These are phyloP conservation scores for Odocoileus virginianus DNA, from an alignment of 2,113 vertebrate species.

Conservation along the genomic window DNA sequence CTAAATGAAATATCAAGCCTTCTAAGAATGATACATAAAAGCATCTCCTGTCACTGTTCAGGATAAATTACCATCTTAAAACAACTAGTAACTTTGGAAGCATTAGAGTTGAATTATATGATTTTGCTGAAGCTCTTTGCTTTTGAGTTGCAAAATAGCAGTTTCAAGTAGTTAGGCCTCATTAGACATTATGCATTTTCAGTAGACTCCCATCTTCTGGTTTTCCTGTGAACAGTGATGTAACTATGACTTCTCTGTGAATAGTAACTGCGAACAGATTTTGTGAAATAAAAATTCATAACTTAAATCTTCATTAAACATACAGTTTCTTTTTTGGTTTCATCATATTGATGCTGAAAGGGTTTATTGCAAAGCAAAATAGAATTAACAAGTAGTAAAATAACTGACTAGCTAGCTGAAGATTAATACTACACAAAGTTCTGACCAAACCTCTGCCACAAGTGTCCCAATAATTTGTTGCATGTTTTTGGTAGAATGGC, in stretches of 20 bases:
- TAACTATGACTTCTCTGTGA: not conserved
- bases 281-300: not conserved
- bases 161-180: not conserved
- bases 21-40: not conserved
- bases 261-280: not conserved
- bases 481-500: not conserved
- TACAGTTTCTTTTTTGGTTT: not conserved
- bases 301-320: not conserved
- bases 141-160: not conserved
- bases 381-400: conserved; percentile 22
- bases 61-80: not conserved
- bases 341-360: not conserved
- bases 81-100: not conserved
- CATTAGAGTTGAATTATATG: not conserved
- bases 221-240: not conserved
- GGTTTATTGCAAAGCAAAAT: conserved; percentile 33
- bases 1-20: not conserved
- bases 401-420: conserved; percentile 35
- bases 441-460: not conserved
- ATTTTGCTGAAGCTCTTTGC: not conserved
- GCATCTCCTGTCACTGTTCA: not conserved
- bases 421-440: not conserved
- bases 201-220: not conserved
- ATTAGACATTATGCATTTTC: not conserved
- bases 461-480: not conserved